phyloP scores from a whole-genome alignment of 2,113 vertebrate genomes.

The Corapipo altera region DNA sequence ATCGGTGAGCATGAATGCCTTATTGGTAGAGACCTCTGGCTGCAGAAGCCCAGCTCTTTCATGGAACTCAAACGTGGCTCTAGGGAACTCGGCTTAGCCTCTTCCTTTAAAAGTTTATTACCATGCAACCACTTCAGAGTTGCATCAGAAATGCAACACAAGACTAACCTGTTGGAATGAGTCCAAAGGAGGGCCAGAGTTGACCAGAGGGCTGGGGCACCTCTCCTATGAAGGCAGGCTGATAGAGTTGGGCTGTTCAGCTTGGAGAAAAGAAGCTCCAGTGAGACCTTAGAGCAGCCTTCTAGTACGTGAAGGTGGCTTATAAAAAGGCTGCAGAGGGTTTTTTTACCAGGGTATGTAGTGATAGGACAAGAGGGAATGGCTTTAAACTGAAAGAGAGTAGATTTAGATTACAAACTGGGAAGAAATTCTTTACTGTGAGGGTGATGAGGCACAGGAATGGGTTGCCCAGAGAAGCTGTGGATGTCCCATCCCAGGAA shows the following conservation, averaged over 20 bases:
- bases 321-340: background rate
- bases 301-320: background rate
- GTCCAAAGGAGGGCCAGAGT: background rate
- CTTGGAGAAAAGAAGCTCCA: background rate
- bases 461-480: background rate
- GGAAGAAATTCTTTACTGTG: background rate
- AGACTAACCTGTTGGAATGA: background rate
- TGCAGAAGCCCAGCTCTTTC: background rate
- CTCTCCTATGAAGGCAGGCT: background rate
- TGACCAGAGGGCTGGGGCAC: background rate
- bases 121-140: accelerated
- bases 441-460: background rate
- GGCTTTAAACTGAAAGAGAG: background rate
- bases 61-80: background rate
- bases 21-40: background rate
- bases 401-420: background rate
- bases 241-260: background rate
- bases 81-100: background rate
- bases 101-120: background rate
- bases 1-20: background rate
- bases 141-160: background rate
- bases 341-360: background rate
- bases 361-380: background rate
- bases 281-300: background rate
- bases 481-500: background rate